phyloP scores from a whole-genome alignment of 2,113 vertebrate genomes.

The Talpa occidentalis region DNA sequence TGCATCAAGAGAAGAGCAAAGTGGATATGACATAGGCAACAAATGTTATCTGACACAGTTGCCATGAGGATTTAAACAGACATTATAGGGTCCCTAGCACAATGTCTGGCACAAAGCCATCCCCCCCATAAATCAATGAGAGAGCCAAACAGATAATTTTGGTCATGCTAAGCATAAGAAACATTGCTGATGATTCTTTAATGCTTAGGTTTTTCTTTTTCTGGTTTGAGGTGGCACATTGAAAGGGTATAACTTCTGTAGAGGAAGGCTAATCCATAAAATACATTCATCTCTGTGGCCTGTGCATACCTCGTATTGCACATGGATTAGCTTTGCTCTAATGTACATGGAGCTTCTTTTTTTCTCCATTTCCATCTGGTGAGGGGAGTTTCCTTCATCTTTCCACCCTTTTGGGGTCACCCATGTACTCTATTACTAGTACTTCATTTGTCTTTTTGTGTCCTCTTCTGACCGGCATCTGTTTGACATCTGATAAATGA shows the following conservation, averaged over 20 bases:
- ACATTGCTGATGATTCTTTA: constrained; percentile 2
- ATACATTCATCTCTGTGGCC: not conserved
- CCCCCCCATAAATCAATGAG: not conserved
- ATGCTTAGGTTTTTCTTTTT: not conserved
- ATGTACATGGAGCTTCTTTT: not conserved
- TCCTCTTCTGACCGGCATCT: constrained; percentile 28
- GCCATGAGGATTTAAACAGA: constrained; percentile 28
- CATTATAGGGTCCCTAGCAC: not conserved
- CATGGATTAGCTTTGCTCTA: not conserved
- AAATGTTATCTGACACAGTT: not conserved
- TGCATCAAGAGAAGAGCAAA: not conserved
- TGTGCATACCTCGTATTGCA: too few species aligned
- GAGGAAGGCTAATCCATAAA: not conserved
- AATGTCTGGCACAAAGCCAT: not conserved
- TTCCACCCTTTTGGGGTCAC: not conserved
- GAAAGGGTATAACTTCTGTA: not conserved
- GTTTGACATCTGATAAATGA: constrained; percentile 19
- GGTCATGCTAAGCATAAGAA: not conserved
- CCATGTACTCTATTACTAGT: not conserved
- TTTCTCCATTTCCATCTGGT: not conserved
- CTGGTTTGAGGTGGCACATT: not conserved
- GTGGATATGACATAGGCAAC: not conserved
- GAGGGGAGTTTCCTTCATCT: not conserved
- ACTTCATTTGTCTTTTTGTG: constrained; percentile 16
- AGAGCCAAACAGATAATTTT: constrained; percentile 7